Evolutionary conservation across 1,140 invertebrate genomes (phyloP).

Genomic region (Bombus breviceps): DNA sequence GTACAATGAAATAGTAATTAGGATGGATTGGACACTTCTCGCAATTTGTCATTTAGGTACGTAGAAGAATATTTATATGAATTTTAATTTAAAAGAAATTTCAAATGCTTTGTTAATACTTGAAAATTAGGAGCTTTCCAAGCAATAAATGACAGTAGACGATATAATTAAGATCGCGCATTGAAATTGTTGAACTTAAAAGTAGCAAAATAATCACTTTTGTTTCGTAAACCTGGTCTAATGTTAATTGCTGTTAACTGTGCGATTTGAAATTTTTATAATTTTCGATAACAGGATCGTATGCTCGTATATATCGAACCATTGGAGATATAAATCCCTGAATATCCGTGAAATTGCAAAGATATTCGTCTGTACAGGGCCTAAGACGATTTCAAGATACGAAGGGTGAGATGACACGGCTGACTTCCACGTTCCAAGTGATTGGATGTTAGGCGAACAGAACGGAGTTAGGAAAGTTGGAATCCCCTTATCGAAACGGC

Average conservation of each 20-base stretch:
- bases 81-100: background rate
- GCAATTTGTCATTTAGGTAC: too few relatives aligned
- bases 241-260: background rate
- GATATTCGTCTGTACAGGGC: background rate
- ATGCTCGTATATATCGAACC: too few relatives aligned
- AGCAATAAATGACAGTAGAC: too few relatives aligned
- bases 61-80: background rate
- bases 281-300: too few relatives aligned
- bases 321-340: too few relatives aligned
- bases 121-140: too few relatives aligned
- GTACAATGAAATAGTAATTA: background rate
- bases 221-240: background rate
- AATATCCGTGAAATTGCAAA: background rate
- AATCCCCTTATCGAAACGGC: constrained; percentile 20
- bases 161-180: too few relatives aligned
- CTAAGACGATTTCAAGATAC: background rate
- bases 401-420: background rate
- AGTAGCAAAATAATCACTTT: too few relatives aligned
- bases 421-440: background rate
- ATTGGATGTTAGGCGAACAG: background rate
- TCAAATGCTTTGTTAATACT: background rate
- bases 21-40: too few relatives aligned
- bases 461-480: constrained; percentile 11
- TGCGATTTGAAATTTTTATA: too few relatives aligned
- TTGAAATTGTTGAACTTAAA: too few relatives aligned